These are phyloP conservation scores for Artibeus jamaicensis DNA, from an alignment of 2,797 vertebrate species.

Conservation along the genomic window DNA sequence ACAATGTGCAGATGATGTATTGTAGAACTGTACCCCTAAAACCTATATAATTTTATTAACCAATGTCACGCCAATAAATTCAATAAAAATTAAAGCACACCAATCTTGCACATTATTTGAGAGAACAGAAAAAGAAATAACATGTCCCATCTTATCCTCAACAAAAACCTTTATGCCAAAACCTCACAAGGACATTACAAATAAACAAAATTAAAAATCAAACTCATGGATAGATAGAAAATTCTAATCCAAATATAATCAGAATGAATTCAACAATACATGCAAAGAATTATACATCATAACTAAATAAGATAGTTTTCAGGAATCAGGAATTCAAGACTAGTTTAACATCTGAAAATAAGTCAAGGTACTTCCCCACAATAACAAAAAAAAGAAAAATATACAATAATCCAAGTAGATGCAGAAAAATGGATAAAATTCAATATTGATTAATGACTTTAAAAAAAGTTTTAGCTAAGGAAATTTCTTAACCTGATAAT, in stretches of 20 bases:
- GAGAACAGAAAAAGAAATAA: background rate
- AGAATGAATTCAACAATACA: slow-evolving; percentile 18
- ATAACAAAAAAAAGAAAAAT: background rate
- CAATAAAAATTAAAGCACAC: background rate
- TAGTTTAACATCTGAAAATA: slow-evolving; percentile 45
- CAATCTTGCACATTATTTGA: background rate
- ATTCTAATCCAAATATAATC: slow-evolving; percentile 35
- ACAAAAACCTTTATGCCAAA: background rate
- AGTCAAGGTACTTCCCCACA: background rate
- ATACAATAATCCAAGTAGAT: background rate
- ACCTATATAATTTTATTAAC: no score
- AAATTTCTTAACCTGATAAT: slow-evolving; percentile 29
- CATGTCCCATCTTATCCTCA: background rate
- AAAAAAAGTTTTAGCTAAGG: background rate
- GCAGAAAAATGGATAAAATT: slow-evolving; percentile 25
- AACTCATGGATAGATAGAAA: background rate
- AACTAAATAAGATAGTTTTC: background rate
- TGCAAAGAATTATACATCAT: background rate
- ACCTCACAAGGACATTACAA: background rate
- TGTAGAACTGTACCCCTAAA: background rate
- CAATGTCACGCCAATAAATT: no score
- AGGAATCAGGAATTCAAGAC: slow-evolving; percentile 43
- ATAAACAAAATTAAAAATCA: slow-evolving; percentile 29
- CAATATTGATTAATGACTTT: background rate
- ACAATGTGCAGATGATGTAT: background rate